Evolutionary conservation across 2,113 vertebrate genomes (phyloP), one percentile per base, ranked within the genome.

Genomic region (Mastomys natalensis): DNA sequence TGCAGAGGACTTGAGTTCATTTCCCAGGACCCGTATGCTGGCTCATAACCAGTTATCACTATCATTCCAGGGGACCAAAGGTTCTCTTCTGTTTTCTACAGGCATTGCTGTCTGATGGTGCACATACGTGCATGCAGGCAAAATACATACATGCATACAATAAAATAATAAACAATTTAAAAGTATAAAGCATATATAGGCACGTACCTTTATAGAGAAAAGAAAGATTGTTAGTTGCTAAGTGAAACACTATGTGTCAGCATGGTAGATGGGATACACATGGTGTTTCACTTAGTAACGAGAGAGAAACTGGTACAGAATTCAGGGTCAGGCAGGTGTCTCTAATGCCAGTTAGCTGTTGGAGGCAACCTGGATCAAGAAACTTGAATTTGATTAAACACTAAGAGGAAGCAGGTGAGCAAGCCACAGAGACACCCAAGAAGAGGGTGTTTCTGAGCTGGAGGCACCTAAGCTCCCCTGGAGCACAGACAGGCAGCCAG

Each of bases 401-500:
- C n/a, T 40, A 73, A 87, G 70, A 93, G 16, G 34, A 81, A 74
- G 3, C 13, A 55, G 70, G 53, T 17, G 87, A 51, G 31, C 24
- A 74, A 58, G 68, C 2, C 11, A 8, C 1, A 5, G 51, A 7
- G 37, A 19, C 12, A 45, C 29, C 31, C 0, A 24, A 19, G 19
- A 37, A 34, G 72, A 45, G 7, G 53, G 29, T 16, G 16, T 73
- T 68, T 86, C 82, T 37, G 48, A 53, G 37, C 60, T 2, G 4
- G 34, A 93, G 62, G 16, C 29, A 19, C 21, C 0, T 0, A 0
- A 48, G 26, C 81, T 87, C 40, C 0, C 24, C 31, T 40, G 55
- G 72, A 90, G 34, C 66, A 62, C 4, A 8, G 8, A 8, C 58
- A 26, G 34, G 0, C 19, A 1, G 24, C 1, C 19, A 1, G 24